Base-by-base conservation (phyloP, 2,797 vertebrate species). In the Leptatherina wallacei region DNA sequence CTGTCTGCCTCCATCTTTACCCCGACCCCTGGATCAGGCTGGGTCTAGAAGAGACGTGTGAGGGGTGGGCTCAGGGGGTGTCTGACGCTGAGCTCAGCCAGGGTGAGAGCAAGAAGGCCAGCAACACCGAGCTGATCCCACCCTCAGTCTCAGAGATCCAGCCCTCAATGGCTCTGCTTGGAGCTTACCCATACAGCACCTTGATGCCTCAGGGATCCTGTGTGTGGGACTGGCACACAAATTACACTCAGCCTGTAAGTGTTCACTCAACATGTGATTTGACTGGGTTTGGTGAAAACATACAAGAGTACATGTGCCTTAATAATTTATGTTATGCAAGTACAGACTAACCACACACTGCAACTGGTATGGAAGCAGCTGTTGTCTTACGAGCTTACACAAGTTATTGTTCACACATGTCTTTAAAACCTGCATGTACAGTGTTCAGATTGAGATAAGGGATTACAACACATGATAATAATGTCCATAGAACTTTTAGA, bases 191-290 rank as follows among this genome's bases (percentile, higher is more conserved):
- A 24, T 94, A 90, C 89, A 93, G 86, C 85, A 88, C 91, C 0
- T 73, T 90, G 72, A 85, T 78, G 73, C 89, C 93, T 32, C 90
- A 91, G 81, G 91, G 80, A 2, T 42, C 84, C 52, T 92, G 90
- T 67, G 70, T 93, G 79, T 94, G 94, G 94, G 91, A 94, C 76
- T 94, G 94, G 94, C 90, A 93, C 88, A 85, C 80, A 10, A 68
- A 77, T 2, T 81, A 68, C 71, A 20, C 58, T 36, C 85, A 74
- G 64, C 14, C 81, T 77, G 94, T 95, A 89, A 92, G 92, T 93
- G 40, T 61, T 72, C 8, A 0, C 4, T 44, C 30, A 36, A 4
- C 49, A 13, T 52, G 44, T 13, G 11, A 10, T 40, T 0, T 38
- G 33, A 18, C 38, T 27, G 68, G 36, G 30, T 24, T 92, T 74